A percentile compares a stretch with the other conserved stretches of the same genome.
These are phyloP conservation scores for Aplochiton taeniatus DNA, from an alignment of 2,797 vertebrate genomes.

Conservation along the genomic window DNA sequence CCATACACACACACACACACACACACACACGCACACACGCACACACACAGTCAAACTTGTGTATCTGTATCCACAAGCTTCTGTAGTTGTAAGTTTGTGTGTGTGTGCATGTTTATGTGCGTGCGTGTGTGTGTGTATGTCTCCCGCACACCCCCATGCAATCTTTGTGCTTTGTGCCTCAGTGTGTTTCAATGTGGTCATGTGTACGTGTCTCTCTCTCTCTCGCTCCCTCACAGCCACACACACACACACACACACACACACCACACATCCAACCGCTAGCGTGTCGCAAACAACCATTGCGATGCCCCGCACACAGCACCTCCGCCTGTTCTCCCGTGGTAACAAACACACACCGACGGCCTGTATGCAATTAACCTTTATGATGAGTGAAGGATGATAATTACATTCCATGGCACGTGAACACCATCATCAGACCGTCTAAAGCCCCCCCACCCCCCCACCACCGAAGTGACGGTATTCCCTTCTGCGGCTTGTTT, in stretches of 20 bases:
- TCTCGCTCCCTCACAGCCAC: background rate
- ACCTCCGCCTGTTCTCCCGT: background rate
- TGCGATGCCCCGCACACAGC: background rate
- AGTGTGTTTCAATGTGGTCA: too few relatives aligned
- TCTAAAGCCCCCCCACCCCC: slow-evolving; percentile 38
- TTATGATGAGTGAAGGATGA: slow-evolving; percentile 14
- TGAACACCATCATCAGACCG: slow-evolving; percentile 22
- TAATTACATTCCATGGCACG: slow-evolving; percentile 13
- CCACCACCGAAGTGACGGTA: slow-evolving; percentile 43
- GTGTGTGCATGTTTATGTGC: background rate
- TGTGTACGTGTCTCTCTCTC: background rate
- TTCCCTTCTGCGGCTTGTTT: slow-evolving; percentile 51
- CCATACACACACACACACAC: slow-evolving; percentile 28
- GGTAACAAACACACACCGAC: background rate
- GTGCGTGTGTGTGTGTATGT: slow-evolving; percentile 13
- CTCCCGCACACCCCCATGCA: background rate
- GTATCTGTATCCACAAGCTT: background rate
- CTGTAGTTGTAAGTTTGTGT: background rate
- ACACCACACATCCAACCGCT: background rate
- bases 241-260: slow-evolving; percentile 4
- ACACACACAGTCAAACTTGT: slow-evolving; percentile 19
- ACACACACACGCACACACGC: slow-evolving; percentile 30
- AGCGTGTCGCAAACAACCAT: background rate
- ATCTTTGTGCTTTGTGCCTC: background rate
- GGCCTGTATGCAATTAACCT: slow-evolving; percentile 11